These are phyloP conservation scores for Crenichthys baileyi DNA, from an alignment of 2,797 vertebrate genomes.

Conservation along the genomic window DNA sequence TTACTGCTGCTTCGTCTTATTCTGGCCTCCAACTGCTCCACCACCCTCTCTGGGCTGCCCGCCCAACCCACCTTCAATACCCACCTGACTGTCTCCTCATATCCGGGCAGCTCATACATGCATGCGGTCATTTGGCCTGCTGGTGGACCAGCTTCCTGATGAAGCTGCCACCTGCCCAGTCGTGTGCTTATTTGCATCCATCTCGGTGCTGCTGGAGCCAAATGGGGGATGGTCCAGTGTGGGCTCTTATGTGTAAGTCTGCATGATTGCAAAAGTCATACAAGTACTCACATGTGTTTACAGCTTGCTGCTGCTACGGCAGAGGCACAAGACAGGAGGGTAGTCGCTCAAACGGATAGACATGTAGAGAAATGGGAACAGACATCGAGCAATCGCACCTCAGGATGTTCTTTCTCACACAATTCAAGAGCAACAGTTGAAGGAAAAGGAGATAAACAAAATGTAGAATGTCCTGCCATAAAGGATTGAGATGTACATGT, in stretches of 20 bases:
- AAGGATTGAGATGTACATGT: not conserved
- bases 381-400: slow-evolving; percentile 64
- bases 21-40: slow-evolving; percentile 39
- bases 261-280: slow-evolving; percentile 22
- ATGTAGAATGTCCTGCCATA: slow-evolving; percentile 10
- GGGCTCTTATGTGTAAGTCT: slow-evolving; percentile 23
- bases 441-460: slow-evolving; percentile 55
- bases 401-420: slow-evolving; percentile 69
- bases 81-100: slow-evolving; percentile 56
- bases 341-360: slow-evolving; percentile 64
- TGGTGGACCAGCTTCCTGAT: slow-evolving; percentile 62
- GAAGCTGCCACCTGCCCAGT: slow-evolving; percentile 75
- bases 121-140: slow-evolving; percentile 56
- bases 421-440: slow-evolving; percentile 46
- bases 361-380: slow-evolving; percentile 63
- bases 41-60: slow-evolving; percentile 37
- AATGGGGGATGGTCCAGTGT: slow-evolving; percentile 34
- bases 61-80: slow-evolving; percentile 44
- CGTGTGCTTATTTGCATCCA: slow-evolving; percentile 62
- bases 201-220: slow-evolving; percentile 56
- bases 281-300: slow-evolving; percentile 35
- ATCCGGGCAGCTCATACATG: slow-evolving; percentile 51
- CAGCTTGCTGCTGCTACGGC: slow-evolving; percentile 13
- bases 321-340: slow-evolving; percentile 30
- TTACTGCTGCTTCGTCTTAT: slow-evolving; percentile 31